Evolutionary conservation across 2,888 invertebrate species (phyloP).

Genomic region (Limenitis camilla): DNA sequence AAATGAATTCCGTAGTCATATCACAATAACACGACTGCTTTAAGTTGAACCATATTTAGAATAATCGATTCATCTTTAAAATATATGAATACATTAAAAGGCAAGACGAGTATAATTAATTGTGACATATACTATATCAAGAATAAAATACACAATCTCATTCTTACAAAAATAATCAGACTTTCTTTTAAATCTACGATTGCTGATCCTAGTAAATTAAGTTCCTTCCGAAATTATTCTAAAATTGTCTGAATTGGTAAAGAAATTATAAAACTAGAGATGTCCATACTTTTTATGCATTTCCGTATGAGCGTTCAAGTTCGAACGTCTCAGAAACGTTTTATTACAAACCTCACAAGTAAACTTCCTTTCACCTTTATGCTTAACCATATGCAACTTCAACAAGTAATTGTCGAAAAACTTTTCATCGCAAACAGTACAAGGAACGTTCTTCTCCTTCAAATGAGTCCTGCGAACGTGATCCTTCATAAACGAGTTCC

Average conservation of each 20-base stretch:
- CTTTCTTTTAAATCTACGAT: not conserved
- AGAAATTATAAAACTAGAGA: slow-evolving; percentile 24
- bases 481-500: slow-evolving; percentile 64
- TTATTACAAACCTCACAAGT: slow-evolving; percentile 75
- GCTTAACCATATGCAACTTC: slow-evolving; percentile 68
- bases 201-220: too few species aligned
- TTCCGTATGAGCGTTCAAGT: slow-evolving; percentile 73
- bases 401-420: slow-evolving; percentile 61
- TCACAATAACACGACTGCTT: too few species aligned
- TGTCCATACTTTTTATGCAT: slow-evolving; percentile 65
- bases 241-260: not conserved
- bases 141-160: not conserved
- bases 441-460: slow-evolving; percentile 60
- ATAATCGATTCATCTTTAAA: too few species aligned
- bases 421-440: slow-evolving; percentile 55
- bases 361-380: slow-evolving; percentile 70
- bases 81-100: too few species aligned
- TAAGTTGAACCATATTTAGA: too few species aligned
- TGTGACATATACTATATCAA: too few species aligned
- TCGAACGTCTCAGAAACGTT: slow-evolving; percentile 73
- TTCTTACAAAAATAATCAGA: not conserved
- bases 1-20: too few species aligned
- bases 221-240: too few species aligned
- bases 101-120: too few species aligned
- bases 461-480: slow-evolving; percentile 61